These are phyloP conservation scores for Darevskia nairensis DNA, from an alignment of 2,797 vertebrate species.

Conservation along the genomic window DNA sequence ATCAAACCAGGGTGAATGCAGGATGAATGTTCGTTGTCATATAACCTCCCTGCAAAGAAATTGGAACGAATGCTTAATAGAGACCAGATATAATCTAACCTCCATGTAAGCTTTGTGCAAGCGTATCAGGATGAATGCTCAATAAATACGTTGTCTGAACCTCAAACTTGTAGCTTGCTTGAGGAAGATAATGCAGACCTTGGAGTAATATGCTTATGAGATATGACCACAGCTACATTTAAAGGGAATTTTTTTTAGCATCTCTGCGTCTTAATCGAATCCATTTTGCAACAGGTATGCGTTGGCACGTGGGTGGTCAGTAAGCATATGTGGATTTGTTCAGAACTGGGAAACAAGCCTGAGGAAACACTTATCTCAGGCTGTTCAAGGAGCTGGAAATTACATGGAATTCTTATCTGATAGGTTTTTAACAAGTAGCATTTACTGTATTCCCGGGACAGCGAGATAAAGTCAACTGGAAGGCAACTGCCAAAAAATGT, in stretches of 20 bases:
- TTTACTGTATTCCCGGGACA: slow-evolving; percentile 66
- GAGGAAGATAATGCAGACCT: rapidly evolving
- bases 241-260: slow-evolving; percentile 26
- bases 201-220: slow-evolving; percentile 4
- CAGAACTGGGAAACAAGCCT: slow-evolving; percentile 72
- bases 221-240: background rate
- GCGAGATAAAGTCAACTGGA: slow-evolving; percentile 63
- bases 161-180: background rate
- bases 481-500: slow-evolving; percentile 68
- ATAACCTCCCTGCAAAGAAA: no score
- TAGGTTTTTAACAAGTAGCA: slow-evolving; percentile 72
- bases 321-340: slow-evolving; percentile 73
- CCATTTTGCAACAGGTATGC: slow-evolving; percentile 64
- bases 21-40: no score
- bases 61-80: no score
- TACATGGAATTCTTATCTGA: slow-evolving; percentile 78
- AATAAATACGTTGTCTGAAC: background rate
- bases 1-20: no score
- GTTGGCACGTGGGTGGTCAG: slow-evolving; percentile 71
- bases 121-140: no score
- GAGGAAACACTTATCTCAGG: slow-evolving; percentile 73
- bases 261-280: slow-evolving; percentile 38
- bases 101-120: no score
- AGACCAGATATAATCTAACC: no score
- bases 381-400: slow-evolving; percentile 75